These are phyloP conservation scores for Andrena bucephala DNA, from an alignment of 2,888 invertebrate genomes.

Conservation along the genomic window DNA sequence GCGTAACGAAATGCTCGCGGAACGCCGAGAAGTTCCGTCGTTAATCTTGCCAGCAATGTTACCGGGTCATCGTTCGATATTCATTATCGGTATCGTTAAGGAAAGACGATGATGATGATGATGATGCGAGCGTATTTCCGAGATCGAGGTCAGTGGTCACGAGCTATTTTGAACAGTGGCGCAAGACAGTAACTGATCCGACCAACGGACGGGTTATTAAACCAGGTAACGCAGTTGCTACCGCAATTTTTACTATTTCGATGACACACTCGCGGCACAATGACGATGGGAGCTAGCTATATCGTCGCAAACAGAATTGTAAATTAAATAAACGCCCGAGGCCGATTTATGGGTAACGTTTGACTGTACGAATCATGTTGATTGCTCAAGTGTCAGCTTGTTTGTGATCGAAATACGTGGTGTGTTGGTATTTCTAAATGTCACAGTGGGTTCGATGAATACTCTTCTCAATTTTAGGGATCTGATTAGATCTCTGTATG, in stretches of 20 bases:
- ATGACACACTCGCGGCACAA: background rate
- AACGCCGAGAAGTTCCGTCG: background rate
- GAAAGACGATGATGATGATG: slow-evolving; percentile 55
- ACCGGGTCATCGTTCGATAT: slow-evolving; percentile 53
- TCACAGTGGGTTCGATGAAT: background rate
- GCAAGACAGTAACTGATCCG: slow-evolving; percentile 59
- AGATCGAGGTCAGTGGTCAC: slow-evolving; percentile 73
- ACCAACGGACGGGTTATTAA: slow-evolving; percentile 52
- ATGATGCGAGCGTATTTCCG: slow-evolving; percentile 59
- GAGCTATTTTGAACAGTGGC: slow-evolving; percentile 72
- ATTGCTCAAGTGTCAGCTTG: background rate
- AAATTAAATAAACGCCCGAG: background rate
- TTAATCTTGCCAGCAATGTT: slow-evolving; percentile 9
- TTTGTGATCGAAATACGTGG: background rate
- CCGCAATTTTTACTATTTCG: slow-evolving; percentile 47
- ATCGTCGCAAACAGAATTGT: background rate
- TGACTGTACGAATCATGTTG: background rate
- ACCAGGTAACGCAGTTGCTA: slow-evolving; percentile 52
- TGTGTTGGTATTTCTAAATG: background rate
- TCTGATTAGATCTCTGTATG: too few species aligned
- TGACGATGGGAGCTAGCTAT: background rate
- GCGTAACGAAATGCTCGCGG: background rate
- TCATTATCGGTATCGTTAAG: slow-evolving; percentile 52
- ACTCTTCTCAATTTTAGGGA: too few species aligned
- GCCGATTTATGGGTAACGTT: background rate